phyloP scores from a whole-genome alignment of 2,113 vertebrate species.

The Salvelinus sp. region DNA sequence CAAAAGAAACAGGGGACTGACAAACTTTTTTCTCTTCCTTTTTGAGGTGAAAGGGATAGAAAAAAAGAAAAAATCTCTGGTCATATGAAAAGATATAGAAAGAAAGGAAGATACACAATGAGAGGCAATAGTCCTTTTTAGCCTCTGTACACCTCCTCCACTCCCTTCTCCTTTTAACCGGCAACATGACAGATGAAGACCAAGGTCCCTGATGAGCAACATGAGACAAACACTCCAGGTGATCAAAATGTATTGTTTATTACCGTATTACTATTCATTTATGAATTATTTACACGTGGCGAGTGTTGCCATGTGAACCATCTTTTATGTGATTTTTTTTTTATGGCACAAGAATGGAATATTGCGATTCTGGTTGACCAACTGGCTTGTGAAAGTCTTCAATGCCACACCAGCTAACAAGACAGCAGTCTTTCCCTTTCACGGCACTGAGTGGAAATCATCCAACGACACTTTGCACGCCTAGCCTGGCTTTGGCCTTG shows the following conservation, averaged over 20 bases:
- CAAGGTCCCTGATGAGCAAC: conserved; percentile 54
- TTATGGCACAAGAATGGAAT: conserved; percentile 54
- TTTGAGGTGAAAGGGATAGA: conserved; percentile 84
- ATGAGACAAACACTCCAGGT: conserved; percentile 52
- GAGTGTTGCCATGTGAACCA: conserved; percentile 35
- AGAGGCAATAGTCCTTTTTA: conserved; percentile 79
- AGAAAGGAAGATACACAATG: conserved; percentile 86
- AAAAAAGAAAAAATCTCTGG: conserved; percentile 76
- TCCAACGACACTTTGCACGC: conserved; percentile 73
- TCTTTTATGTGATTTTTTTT: conserved; percentile 66
- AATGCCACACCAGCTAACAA: conserved; percentile 75
- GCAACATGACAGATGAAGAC: conserved; percentile 65
- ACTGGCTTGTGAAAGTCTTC: conserved; percentile 76
- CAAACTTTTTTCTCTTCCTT: conserved; percentile 86
- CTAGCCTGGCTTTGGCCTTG: conserved; percentile 67
- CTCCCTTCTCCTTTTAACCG: conserved; percentile 64
- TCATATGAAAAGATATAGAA: conserved; percentile 78
- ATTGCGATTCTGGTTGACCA: conserved; percentile 70
- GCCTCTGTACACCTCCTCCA: conserved; percentile 56
- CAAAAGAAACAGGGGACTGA: conserved; percentile 95
- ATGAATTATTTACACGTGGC: conserved; percentile 57
- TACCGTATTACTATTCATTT: conserved; percentile 51
- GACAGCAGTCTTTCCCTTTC: conserved; percentile 71
- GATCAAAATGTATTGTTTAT: conserved; percentile 66
- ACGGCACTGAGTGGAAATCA: conserved; percentile 73